A percentile compares a stretch with the other conserved stretches of the same genome.
phyloP scores from a whole-genome alignment of 1,140 invertebrate genomes.

The Euura saliciscinereae region DNA sequence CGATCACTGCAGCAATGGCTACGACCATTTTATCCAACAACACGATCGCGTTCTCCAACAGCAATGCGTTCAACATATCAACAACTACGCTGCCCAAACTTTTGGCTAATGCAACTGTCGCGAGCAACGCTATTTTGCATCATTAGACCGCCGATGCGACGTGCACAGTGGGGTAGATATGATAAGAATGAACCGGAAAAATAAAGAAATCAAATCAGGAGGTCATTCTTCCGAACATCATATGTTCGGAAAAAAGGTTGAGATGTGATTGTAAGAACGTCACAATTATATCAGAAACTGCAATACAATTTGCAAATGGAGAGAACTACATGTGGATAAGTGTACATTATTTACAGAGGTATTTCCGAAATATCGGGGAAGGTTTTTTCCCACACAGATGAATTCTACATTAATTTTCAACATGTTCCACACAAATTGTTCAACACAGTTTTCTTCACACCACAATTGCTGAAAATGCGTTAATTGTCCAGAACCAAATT shows the following conservation, averaged over 20 bases:
- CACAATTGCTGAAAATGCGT: too few species aligned
- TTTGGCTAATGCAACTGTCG: slow-evolving; percentile 42
- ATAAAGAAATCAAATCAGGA: not conserved
- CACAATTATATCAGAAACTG: not conserved
- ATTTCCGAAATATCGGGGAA: too few species aligned
- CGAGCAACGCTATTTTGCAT: slow-evolving; percentile 43
- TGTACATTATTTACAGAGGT: too few species aligned
- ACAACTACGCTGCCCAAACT: slow-evolving; percentile 44
- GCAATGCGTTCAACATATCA: slow-evolving; percentile 22
- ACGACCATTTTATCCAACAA: slow-evolving; percentile 36
- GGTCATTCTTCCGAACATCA: not conserved
- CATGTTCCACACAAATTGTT: too few species aligned
- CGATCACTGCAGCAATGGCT: slow-evolving; percentile 30
- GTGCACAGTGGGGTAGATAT: too few species aligned
- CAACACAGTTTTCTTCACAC: too few species aligned
- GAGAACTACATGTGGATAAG: not conserved
- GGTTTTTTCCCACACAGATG: too few species aligned
- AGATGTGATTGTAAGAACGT: not conserved
- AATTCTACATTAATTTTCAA: too few species aligned
- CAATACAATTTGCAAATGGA: not conserved
- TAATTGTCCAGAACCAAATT: too few species aligned
- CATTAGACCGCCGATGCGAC: slow-evolving; percentile 29
- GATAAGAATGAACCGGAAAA: not conserved
- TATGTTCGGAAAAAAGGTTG: not conserved
- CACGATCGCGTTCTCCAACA: slow-evolving; percentile 26